Evolutionary conservation across 2,888 invertebrate genomes (phyloP), one percentile per base, ranked within the genome.

Genomic region (Notocelia uddmanniana): DNA sequence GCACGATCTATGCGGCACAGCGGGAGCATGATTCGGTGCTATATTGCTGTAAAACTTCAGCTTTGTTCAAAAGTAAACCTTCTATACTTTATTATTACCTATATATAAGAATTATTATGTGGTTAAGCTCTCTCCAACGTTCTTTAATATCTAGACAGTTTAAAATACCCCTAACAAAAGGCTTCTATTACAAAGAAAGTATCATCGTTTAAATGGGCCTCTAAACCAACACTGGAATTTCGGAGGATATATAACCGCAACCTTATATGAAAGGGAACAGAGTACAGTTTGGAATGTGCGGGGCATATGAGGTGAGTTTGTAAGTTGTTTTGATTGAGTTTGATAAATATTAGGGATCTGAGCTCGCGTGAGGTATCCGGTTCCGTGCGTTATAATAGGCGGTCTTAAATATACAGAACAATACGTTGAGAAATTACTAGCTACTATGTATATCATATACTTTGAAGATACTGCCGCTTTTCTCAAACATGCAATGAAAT

Each of bases 131-230:
- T 15, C 41, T 41, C 45, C 6, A 8, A 13, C 37, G 11, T 13
- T n/a, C 45, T n/a, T 45, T n/a, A 45, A 45, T 45, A 45, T 45
- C 41, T 5, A 41, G 41, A 45, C 45, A 45, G 15, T 45, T 45
- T 45, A 45, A 45, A 45, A 45, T 45, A 45, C 45, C 45, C 45
- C n/a, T n/a, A 8, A 45, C 45, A 45, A 45, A 45, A n/a, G 45
- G 45, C 45, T 45, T 45, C n/a, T 45, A n/a, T 13, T n/a, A 45
- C 45, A 45, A n/a, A n/a, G n/a, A n/a, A 45, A 45, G 45, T 45
- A 45, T 45, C 45, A n/a, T 45, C 45, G n/a, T 45, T n/a, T 8
- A 45, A 45, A 45, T 45, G 5, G 45, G n/a, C 45, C 6, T 15
- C 3, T 5, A n/a, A 41, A 45, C 45, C 45, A 45, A 45, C 45